These are phyloP conservation scores for Zelleria hepariella DNA, from an alignment of 2,888 invertebrate species.

Conservation along the genomic window DNA sequence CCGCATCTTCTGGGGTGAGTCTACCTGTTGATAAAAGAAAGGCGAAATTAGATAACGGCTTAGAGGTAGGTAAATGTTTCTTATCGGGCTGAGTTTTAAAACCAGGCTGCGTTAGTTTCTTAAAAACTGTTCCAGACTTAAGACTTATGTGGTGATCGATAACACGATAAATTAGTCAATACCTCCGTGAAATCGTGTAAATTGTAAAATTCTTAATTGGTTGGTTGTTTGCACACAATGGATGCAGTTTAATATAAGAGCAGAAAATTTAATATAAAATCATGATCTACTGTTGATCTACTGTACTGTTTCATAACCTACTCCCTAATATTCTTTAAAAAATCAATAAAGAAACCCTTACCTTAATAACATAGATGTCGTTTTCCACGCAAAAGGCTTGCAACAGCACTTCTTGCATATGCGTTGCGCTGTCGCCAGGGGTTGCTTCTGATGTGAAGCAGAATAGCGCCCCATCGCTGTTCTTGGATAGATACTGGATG, in stretches of 20 bases:
- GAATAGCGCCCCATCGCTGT: slow-evolving; percentile 75
- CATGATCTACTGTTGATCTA: no score
- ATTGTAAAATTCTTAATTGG: no score
- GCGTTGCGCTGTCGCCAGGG: slow-evolving; percentile 80
- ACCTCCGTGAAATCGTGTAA: no score
- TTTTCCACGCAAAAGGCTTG: slow-evolving; percentile 86
- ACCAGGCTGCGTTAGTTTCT: no score
- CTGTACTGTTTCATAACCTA: no score
- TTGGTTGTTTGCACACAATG: no score
- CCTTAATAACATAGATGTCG: slow-evolving; percentile 82
- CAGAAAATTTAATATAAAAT: no score
- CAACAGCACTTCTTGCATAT: slow-evolving; percentile 83
- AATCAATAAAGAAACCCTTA: slow-evolving; percentile 26
- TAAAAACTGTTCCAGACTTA: no score
- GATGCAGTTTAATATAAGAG: no score
- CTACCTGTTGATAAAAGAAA: slow-evolving; percentile 63
- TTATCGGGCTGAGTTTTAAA: not conserved
- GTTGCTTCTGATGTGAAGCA: slow-evolving; percentile 78
- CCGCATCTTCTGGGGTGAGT: slow-evolving; percentile 68
- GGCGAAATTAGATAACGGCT: slow-evolving; percentile 8
- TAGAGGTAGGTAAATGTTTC: not conserved
- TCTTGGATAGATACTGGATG: slow-evolving; percentile 71
- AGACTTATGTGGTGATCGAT: no score
- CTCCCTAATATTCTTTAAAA: not conserved
- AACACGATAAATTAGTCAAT: no score